Evolutionary conservation across 2,888 invertebrate genomes (phyloP).

Genomic region (Macrophya annulata): DNA sequence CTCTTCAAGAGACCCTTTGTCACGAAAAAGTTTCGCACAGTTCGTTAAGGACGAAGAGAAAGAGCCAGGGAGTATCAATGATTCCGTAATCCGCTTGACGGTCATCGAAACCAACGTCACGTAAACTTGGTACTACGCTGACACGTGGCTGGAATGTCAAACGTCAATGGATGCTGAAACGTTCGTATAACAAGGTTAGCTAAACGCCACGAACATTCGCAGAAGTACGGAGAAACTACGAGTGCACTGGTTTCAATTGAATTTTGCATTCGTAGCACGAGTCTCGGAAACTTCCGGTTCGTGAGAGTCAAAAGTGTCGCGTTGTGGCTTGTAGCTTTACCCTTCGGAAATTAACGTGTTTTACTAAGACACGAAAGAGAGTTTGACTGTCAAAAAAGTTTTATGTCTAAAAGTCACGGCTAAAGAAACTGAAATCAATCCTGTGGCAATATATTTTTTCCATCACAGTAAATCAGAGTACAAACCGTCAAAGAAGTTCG

Average conservation of each 20-base stretch:
- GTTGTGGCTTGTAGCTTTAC: slow-evolving; percentile 2
- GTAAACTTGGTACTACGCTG: slow-evolving; percentile 35
- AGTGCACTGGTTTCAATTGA: slow-evolving; percentile 52
- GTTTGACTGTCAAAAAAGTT: slow-evolving; percentile 37
- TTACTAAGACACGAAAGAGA: slow-evolving; percentile 19
- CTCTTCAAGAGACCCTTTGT: background rate
- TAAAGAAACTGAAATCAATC: background rate
- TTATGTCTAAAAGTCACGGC: background rate
- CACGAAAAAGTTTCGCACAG: slow-evolving; percentile 23
- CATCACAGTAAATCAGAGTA: background rate
- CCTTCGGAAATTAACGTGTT: slow-evolving; percentile 46
- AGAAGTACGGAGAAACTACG: slow-evolving; percentile 47
- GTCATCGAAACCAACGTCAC: slow-evolving; percentile 32
- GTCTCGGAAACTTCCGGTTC: slow-evolving; percentile 46
- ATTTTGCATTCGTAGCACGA: slow-evolving; percentile 49
- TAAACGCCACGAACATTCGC: slow-evolving; percentile 47
- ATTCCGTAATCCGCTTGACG: slow-evolving; percentile 30
- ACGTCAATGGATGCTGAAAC: slow-evolving; percentile 44
- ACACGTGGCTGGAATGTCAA: slow-evolving; percentile 48
- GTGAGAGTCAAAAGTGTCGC: slow-evolving; percentile 50
- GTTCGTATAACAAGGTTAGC: slow-evolving; percentile 53
- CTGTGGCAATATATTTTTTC: background rate
- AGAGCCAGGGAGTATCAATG: slow-evolving; percentile 4
- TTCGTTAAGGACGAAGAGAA: slow-evolving; percentile 3
- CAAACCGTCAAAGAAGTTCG: background rate